phyloP scores from a whole-genome alignment of 2,888 invertebrate genomes.

The Lasioglossum oenotherae region DNA sequence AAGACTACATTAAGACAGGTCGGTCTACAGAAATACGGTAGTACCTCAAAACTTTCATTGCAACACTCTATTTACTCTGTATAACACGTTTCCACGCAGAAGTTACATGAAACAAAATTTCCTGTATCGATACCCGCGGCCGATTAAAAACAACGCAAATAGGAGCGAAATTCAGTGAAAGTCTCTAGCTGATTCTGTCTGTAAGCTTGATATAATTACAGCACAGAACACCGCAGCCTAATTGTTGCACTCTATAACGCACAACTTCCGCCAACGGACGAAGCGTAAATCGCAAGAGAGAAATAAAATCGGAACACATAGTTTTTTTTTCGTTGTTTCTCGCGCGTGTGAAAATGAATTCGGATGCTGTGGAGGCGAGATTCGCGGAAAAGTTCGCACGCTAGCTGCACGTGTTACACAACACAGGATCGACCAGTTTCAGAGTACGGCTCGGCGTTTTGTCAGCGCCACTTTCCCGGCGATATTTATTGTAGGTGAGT shows the following conservation, averaged over 20 bases:
- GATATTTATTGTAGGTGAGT: slow-evolving; percentile 56
- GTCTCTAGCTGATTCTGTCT: neutral
- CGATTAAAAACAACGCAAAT: neutral
- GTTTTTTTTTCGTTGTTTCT: neutral
- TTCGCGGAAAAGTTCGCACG: slow-evolving; percentile 7
- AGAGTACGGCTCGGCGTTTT: slow-evolving; percentile 2
- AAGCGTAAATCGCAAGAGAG: neutral
- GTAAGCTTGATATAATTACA: neutral
- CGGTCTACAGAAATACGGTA: neutral
- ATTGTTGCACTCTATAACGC: neutral
- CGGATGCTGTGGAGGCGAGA: neutral
- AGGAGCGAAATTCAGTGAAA: neutral
- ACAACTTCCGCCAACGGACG: neutral
- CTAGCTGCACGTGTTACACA: neutral
- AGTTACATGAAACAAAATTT: neutral
- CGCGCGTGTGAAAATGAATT: neutral
- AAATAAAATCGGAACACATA: neutral
- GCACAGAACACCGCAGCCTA: neutral
- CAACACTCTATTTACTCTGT: neutral
- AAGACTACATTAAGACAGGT: neutral
- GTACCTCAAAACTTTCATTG: neutral
- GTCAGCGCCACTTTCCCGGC: slow-evolving; percentile 27
- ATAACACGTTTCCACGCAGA: neutral
- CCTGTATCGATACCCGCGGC: neutral
- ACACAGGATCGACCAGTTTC: slow-evolving; percentile 22